phyloP scores from a whole-genome alignment of 2,888 invertebrate species.

The Protophormia terraenovae region DNA sequence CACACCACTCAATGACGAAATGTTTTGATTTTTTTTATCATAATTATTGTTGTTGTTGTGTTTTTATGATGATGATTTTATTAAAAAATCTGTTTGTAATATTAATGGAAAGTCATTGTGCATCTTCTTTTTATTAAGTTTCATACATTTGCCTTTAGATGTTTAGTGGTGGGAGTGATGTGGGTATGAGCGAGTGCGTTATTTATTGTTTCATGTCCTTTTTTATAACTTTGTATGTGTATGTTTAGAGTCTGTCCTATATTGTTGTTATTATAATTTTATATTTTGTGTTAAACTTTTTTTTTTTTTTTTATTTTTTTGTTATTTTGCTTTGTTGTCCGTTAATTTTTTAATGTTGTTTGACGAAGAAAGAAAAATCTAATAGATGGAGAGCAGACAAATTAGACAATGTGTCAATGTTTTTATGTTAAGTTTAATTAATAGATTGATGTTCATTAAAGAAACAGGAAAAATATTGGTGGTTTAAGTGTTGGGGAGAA shows the following conservation, averaged over 20 bases:
- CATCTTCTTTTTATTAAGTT: constrained; percentile 18
- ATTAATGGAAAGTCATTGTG: constrained; percentile 52
- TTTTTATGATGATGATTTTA: constrained; percentile 39
- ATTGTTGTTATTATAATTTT: constrained; percentile 45
- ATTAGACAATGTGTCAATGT: constrained; percentile 59
- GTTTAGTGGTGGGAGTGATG: neutral
- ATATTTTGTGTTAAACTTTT: constrained; percentile 1
- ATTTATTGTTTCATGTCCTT: constrained; percentile 51
- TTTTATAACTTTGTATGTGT: constrained; percentile 2
- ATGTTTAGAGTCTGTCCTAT: constrained; percentile 18
- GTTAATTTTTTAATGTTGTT: constrained; percentile 52
- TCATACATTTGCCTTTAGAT: neutral
- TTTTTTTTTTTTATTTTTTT: neutral
- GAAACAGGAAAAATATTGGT: neutral
- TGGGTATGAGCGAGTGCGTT: constrained; percentile 38
- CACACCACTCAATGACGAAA: neutral
- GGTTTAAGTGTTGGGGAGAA: neutral
- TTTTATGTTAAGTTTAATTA: constrained; percentile 48
- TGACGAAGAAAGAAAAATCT: neutral
- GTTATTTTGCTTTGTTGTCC: neutral
- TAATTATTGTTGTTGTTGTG: neutral
- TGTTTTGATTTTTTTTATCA: neutral
- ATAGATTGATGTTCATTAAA: constrained; percentile 55
- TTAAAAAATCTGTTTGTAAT: constrained; percentile 49
- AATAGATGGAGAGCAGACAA: constrained; percentile 49